These are phyloP conservation scores for Troides oblongomaculatus DNA, from an alignment of 2,888 invertebrate genomes.

Conservation along the genomic window DNA sequence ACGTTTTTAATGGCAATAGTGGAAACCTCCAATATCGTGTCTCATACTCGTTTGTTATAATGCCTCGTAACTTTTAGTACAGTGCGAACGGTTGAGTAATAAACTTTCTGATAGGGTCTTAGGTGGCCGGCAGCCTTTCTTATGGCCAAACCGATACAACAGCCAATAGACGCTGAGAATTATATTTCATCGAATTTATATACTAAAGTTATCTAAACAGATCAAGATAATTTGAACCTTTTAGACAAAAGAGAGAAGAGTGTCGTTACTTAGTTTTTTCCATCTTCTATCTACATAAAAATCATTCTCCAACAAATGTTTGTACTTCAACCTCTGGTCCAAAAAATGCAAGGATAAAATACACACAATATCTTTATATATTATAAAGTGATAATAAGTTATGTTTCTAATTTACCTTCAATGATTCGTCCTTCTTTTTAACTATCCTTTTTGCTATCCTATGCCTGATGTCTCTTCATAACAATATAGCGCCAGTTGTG, in stretches of 20 bases:
- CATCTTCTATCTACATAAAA: background rate
- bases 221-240: background rate
- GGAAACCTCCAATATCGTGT: constrained; percentile 7
- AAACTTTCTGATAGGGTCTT: constrained; percentile 16
- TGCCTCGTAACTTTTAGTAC: constrained; percentile 19
- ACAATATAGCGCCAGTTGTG: too few relatives aligned
- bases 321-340: too few relatives aligned
- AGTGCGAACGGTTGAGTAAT: constrained; percentile 14
- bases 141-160: constrained; percentile 8
- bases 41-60: constrained; percentile 14
- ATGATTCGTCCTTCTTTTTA: too few relatives aligned
- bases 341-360: too few relatives aligned
- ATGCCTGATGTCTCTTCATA: too few relatives aligned
- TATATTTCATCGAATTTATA: background rate
- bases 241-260: background rate
- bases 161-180: background rate
- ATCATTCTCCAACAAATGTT: too few relatives aligned
- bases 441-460: too few relatives aligned
- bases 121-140: constrained; percentile 9
- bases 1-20: constrained; percentile 3
- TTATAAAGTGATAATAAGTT: too few relatives aligned
- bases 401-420: too few relatives aligned
- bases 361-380: too few relatives aligned
- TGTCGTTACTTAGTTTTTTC: background rate
- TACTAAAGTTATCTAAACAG: background rate